These are phyloP conservation scores for Anguilla japonica DNA, from an alignment of 2,113 vertebrate species.

Conservation along the genomic window DNA sequence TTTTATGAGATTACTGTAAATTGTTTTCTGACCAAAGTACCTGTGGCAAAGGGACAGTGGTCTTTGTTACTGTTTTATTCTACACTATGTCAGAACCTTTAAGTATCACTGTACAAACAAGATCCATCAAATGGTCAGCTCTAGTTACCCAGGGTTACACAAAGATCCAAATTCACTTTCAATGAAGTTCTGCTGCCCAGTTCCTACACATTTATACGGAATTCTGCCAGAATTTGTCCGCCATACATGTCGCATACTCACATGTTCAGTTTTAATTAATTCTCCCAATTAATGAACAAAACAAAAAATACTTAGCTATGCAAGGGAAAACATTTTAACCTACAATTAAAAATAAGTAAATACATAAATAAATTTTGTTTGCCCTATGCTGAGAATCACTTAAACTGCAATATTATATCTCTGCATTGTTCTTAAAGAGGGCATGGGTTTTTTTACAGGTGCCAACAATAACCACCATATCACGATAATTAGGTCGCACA, in stretches of 20 bases:
- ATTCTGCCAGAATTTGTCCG: background rate
- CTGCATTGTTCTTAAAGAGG: background rate
- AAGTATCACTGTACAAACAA: background rate
- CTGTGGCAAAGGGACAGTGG: too few species aligned
- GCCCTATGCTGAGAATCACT: background rate
- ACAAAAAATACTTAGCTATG: constrained; percentile 20
- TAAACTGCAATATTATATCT: background rate
- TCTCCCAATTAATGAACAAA: constrained; percentile 2
- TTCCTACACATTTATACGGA: background rate
- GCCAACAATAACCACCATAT: too few species aligned
- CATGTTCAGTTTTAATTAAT: constrained; percentile 21
- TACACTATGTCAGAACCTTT: background rate
- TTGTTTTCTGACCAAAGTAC: background rate
- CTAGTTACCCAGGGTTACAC: background rate
- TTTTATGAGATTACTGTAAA: background rate
- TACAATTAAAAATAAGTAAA: background rate
- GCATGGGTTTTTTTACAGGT: too few species aligned
- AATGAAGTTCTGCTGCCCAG: background rate
- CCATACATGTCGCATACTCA: constrained; percentile 25
- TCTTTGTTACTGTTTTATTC: background rate
- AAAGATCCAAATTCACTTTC: background rate
- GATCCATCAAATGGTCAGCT: background rate
- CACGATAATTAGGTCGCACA: too few species aligned
- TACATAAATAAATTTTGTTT: background rate
- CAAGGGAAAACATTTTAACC: constrained; percentile 12